phyloP scores from a whole-genome alignment of 2,797 vertebrate genomes.

The Periparus ater region DNA sequence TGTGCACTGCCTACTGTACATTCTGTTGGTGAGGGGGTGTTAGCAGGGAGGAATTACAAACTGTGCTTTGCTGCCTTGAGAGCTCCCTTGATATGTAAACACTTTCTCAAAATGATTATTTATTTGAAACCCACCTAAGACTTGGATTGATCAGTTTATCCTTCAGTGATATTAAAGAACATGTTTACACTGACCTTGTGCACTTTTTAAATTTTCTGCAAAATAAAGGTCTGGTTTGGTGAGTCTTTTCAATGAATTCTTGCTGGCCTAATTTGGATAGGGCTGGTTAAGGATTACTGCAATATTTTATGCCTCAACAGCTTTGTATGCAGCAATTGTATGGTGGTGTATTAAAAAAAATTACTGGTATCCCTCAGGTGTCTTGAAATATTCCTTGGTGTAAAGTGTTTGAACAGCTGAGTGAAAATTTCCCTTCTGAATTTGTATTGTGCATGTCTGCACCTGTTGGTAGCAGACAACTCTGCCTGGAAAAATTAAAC shows the following conservation, averaged over 20 bases:
- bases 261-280: neutral
- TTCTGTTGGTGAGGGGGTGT: slow-evolving; percentile 18
- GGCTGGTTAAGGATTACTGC: neutral
- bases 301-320: neutral
- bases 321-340: neutral
- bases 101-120: slow-evolving; percentile 51
- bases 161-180: slow-evolving; percentile 64
- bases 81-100: slow-evolving; percentile 15
- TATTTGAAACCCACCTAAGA: slow-evolving; percentile 60
- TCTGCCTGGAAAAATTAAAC: neutral
- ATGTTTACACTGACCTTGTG: slow-evolving; percentile 45
- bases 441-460: neutral
- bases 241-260: neutral
- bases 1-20: slow-evolving; percentile 65
- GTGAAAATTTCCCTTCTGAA: neutral
- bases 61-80: slow-evolving; percentile 44
- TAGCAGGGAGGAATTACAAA: slow-evolving; percentile 21
- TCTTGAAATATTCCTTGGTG: neutral
- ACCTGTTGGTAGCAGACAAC: neutral
- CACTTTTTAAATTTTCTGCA: neutral
- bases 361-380: neutral
- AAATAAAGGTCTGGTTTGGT: neutral
- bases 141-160: slow-evolving; percentile 36
- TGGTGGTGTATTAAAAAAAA: neutral
- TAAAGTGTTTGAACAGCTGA: neutral